A percentile compares a stretch with the other conserved stretches of the same genome.
phyloP scores from a whole-genome alignment of 2,888 invertebrate genomes.

The Melinaea marsaeus region DNA sequence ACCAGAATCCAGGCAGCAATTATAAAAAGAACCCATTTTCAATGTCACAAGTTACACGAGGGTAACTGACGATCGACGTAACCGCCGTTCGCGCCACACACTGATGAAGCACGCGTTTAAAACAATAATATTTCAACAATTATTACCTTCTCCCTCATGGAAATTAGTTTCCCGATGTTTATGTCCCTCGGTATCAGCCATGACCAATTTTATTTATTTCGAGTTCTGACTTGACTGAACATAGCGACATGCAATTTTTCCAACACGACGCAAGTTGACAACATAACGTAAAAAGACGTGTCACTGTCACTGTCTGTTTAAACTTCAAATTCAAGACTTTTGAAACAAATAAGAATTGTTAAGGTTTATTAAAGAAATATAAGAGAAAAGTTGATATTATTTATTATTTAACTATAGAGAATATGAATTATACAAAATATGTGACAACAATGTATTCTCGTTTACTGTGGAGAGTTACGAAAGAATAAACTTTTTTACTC shows the following conservation, averaged over 20 bases:
- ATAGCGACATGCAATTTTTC: constrained; percentile 71
- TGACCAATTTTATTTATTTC: constrained; percentile 74
- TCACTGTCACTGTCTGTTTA: constrained; percentile 59
- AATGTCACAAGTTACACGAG: constrained; percentile 76
- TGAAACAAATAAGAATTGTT: no score
- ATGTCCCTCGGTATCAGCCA: constrained; percentile 74
- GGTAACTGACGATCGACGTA: constrained; percentile 54
- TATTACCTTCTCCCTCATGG: constrained; percentile 76
- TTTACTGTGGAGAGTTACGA: no score
- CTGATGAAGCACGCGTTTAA: constrained; percentile 57
- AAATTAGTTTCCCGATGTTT: constrained; percentile 71
- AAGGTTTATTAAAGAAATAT: no score
- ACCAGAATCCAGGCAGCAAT: constrained; percentile 74
- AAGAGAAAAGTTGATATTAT: no score
- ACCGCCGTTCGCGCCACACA: constrained; percentile 57
- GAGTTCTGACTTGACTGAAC: constrained; percentile 73
- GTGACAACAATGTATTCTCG: no score
- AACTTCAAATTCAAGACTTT: constrained; percentile 2
- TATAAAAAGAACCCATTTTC: constrained; percentile 76
- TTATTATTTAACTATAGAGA: no score
- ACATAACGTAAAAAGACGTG: constrained; percentile 54
- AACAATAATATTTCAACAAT: constrained; percentile 68
- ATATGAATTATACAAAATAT: no score
- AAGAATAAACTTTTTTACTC: not conserved
- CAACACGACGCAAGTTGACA: constrained; percentile 73